Evolutionary conservation across 2,888 invertebrate genomes (phyloP).

Genomic region (Cephus spinipes): DNA sequence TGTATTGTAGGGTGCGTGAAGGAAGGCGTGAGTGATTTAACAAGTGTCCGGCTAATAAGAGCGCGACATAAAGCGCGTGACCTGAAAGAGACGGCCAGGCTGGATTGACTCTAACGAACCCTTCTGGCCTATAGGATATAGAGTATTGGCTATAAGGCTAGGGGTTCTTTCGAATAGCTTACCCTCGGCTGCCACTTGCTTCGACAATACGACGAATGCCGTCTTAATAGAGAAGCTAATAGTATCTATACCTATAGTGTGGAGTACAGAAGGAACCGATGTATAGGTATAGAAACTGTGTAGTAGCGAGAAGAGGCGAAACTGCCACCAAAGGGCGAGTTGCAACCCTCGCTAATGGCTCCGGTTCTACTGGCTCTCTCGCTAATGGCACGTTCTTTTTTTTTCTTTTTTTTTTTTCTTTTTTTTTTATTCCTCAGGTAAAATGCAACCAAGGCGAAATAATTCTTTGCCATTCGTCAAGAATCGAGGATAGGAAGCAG

Average conservation of each 20-base stretch:
- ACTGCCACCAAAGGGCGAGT: background rate
- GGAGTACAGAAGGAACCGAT: background rate
- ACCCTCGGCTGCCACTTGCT: constrained; percentile 16
- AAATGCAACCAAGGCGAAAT: background rate
- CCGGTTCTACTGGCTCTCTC: background rate
- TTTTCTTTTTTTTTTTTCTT: background rate
- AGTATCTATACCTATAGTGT: background rate
- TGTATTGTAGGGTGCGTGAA: background rate
- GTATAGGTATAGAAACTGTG: background rate
- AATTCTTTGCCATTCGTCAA: background rate
- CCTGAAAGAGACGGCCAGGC: constrained; percentile 19
- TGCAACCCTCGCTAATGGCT: constrained; percentile 6
- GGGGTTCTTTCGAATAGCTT: constrained; percentile 12
- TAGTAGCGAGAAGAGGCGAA: background rate
- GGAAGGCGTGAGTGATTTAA: constrained; percentile 13
- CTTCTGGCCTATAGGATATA: constrained; percentile 14
- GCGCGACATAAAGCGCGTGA: constrained; percentile 15
- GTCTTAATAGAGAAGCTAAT: constrained; percentile 1
- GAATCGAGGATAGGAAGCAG: background rate
- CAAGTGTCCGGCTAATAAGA: constrained; percentile 19
- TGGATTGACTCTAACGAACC: constrained; percentile 18
- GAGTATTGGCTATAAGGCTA: background rate
- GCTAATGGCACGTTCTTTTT: constrained; percentile 11
- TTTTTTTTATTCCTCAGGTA: background rate
- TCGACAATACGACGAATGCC: constrained; percentile 10